phyloP scores from a whole-genome alignment of 1,140 invertebrate species.

The Drosophila biarmipes region DNA sequence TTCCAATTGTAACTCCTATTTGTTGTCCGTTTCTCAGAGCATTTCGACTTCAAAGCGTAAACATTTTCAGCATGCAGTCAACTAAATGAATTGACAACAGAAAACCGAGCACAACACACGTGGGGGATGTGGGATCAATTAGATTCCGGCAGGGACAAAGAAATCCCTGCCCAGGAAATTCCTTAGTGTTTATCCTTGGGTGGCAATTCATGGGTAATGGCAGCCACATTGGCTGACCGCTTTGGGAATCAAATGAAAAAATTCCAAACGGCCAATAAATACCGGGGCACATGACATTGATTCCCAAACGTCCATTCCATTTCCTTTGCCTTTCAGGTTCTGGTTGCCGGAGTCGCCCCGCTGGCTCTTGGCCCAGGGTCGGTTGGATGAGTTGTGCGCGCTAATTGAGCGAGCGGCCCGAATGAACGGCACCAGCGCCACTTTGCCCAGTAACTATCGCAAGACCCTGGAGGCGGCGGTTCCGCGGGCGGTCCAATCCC shows the following conservation, averaged over 20 bases:
- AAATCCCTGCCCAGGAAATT: constrained; percentile 51
- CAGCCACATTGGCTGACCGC: constrained; percentile 53
- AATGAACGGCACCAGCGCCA: constrained; percentile 86
- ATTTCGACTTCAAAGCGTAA: constrained; percentile 34
- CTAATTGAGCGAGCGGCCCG: constrained; percentile 89
- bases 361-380: constrained; percentile 92
- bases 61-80: constrained; percentile 62
- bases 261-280: constrained; percentile 74
- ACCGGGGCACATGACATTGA: constrained; percentile 44
- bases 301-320: constrained; percentile 18
- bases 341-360: constrained; percentile 93
- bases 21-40: neutral
- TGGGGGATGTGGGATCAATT: constrained; percentile 65
- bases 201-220: constrained; percentile 2
- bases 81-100: constrained; percentile 62
- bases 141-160: constrained; percentile 68
- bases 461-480: constrained; percentile 86
- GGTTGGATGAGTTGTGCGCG: constrained; percentile 87
- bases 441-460: constrained; percentile 87
- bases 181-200: constrained; percentile 53
- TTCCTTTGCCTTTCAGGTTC: constrained; percentile 85
- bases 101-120: constrained; percentile 34
- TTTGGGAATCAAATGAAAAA: constrained; percentile 70
- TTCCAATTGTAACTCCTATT: constrained; percentile 5
- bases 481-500: constrained; percentile 32